A percentile compares a stretch with the other conserved stretches of the same genome.
phyloP scores from a whole-genome alignment of 2,888 invertebrate genomes.

The Argyresthia goedartella region DNA sequence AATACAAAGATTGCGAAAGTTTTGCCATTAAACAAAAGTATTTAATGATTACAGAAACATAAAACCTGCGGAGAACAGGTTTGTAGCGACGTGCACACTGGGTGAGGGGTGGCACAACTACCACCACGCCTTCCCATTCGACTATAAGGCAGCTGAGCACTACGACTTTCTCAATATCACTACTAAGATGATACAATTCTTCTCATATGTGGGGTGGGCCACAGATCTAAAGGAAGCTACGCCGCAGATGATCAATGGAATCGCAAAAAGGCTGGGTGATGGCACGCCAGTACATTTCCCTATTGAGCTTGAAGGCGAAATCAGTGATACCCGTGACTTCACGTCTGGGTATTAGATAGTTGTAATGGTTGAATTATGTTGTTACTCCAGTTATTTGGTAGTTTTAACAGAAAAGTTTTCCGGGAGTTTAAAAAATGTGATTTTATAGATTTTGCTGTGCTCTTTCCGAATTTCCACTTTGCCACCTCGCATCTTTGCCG shows the following conservation, averaged over 20 bases:
- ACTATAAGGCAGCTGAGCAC: conserved; percentile 71
- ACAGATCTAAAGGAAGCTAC: conserved; percentile 53
- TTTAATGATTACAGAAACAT: conserved; percentile 54
- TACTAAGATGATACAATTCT: conserved; percentile 42
- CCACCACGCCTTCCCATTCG: conserved; percentile 82
- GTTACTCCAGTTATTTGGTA: too few species aligned
- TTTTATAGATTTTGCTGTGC: too few species aligned
- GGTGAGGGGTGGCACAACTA: conserved; percentile 85
- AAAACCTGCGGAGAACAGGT: conserved; percentile 73
- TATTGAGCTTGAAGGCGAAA: conserved; percentile 6
- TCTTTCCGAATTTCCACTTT: too few species aligned
- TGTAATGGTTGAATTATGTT: too few species aligned
- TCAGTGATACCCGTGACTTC: too few species aligned
- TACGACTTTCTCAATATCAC: conserved; percentile 56
- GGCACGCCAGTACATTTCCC: conserved; percentile 52
- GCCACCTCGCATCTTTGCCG: too few species aligned
- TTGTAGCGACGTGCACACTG: conserved; percentile 71
- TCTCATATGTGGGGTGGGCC: conserved; percentile 54
- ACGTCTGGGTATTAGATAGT: too few species aligned
- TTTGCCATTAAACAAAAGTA: too few species aligned
- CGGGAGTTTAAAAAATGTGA: too few species aligned
- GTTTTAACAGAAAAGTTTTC: too few species aligned
- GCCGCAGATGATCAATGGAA: conserved; percentile 50
- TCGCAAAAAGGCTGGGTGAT: conserved; percentile 52
- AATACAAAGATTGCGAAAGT: too few species aligned